Conservation (phyloP, 1,140 invertebrate genomes). For the Meloidogyne floridensis region DNA sequence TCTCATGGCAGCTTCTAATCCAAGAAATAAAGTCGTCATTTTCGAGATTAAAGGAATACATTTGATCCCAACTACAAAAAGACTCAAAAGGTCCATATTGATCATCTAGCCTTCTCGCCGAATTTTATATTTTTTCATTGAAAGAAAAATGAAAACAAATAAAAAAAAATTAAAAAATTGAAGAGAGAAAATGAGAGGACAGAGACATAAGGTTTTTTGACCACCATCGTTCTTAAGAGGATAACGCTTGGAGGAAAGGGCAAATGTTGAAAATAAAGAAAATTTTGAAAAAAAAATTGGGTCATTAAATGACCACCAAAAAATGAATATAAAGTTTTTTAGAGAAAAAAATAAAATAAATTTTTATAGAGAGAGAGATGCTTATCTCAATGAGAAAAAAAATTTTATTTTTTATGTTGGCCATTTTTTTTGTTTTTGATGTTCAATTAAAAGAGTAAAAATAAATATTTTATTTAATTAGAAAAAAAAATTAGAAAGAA, state of each 20-base stretch:
- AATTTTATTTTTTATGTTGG: neutral
- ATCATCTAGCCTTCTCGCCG: neutral
- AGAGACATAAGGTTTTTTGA: neutral
- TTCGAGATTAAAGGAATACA: too few species aligned
- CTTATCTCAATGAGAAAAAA: neutral
- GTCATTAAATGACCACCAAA: neutral
- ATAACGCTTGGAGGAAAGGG: neutral
- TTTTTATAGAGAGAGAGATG: neutral
- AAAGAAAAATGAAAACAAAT: neutral
- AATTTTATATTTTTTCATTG: neutral
- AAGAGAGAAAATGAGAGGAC: neutral
- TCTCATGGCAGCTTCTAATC: too few species aligned
- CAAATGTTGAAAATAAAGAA: constrained; percentile 5
- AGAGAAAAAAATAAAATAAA: neutral
- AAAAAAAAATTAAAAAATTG: neutral
- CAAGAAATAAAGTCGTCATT: too few species aligned
- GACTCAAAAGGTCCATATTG: neutral
- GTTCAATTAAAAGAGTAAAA: neutral
- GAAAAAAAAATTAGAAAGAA: neutral
- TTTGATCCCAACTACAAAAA: neutral
- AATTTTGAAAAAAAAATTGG: constrained; percentile 1
- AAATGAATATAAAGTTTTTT: neutral
- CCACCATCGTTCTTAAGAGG: neutral
- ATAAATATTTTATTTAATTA: neutral
- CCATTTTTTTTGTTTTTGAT: neutral